These are phyloP conservation scores for Drosophila carrolli DNA, from an alignment of 1,140 invertebrate genomes.

Conservation along the genomic window DNA sequence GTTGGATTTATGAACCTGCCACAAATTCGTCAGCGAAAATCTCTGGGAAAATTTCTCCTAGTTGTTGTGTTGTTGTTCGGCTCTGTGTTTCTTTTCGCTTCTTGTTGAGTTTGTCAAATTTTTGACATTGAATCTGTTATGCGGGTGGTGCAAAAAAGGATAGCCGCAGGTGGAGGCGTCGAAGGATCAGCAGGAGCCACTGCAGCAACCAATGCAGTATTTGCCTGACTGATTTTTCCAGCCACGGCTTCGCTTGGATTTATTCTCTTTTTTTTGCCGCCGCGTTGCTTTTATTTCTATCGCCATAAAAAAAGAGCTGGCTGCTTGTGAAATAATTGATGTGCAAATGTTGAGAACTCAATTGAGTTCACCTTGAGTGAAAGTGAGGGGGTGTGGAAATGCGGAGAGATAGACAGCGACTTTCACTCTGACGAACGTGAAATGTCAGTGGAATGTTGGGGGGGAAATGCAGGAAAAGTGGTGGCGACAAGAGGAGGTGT, in stretches of 20 bases:
- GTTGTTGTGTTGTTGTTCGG: conserved; percentile 13
- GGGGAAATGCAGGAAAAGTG: not conserved
- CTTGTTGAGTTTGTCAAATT: conserved; percentile 46
- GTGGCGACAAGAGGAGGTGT: not conserved
- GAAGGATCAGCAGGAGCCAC: conserved; percentile 16
- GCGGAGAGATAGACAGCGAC: conserved; percentile 10
- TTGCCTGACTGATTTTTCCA: conserved; percentile 47
- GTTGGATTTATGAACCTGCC: conserved; percentile 58
- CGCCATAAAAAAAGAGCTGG: conserved; percentile 37
- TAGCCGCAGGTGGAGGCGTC: conserved; percentile 9
- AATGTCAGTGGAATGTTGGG: conserved; percentile 25
- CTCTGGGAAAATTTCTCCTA: conserved; percentile 11
- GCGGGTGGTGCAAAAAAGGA: conserved; percentile 1
- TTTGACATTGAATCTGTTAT: conserved; percentile 58
- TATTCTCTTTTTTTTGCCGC: conserved; percentile 21
- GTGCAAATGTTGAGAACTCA: conserved; percentile 66
- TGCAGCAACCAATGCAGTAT: conserved; percentile 17
- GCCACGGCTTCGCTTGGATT: conserved; percentile 14
- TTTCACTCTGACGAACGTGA: conserved; percentile 32
- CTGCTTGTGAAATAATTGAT: conserved; percentile 69
- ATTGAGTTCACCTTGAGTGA: conserved; percentile 63
- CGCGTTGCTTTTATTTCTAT: conserved; percentile 16
- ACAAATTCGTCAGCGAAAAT: conserved; percentile 61
- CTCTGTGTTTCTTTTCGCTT: conserved; percentile 11
- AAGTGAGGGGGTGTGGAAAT: conserved; percentile 4